Evolutionary conservation across 2,797 vertebrate genomes (phyloP), one percentile per base, ranked within the genome.

Genomic region (Poeciliopsis turneri): DNA sequence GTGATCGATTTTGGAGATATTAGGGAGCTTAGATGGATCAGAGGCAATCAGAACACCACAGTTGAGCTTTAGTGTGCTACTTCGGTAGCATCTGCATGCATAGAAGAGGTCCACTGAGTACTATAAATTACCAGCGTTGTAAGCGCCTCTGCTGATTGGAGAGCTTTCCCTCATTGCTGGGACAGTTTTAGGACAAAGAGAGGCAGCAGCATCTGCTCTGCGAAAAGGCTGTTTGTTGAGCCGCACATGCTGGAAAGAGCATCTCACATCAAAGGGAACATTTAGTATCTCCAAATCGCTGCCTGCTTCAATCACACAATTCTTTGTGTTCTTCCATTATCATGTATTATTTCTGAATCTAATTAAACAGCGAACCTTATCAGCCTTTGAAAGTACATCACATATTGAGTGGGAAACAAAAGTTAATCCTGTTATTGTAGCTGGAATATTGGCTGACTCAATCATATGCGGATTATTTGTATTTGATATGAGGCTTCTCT

Each of bases 361-460:
- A 90, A 94, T 92, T 93, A 89, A 89, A 61, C 90, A 88, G 78
- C 30, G n/a, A 43, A 43, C 70, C 78, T 89, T 90, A 91, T 92
- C 90, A 39, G 78, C n/a, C 79, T 84, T 76, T 87, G 86, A 87
- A 91, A 91, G 83, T 81, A 78, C 90, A 84, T 84, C 79, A 78
- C 76, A 36, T 80, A 88, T 80, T 85, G 86, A 87, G 81, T 30
- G 76, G 83, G 85, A 88, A 91, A 93, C 87, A 90, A 89, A 90
- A 93, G 90, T 87, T 92, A 92, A 93, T 92, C 90, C 84, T 84
- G 86, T 92, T 89, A 90, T 85, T 91, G 79, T 28, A n/a, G 55
- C 82, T 4, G 7, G 69, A 87, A 89, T 90, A 90, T 89, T 88
- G 85, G 86, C 88, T 91, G 83, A 89, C 81, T 80, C 78, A 86